phyloP scores from a whole-genome alignment of 1,140 invertebrate genomes.

The Tetragnatha versicolor region DNA sequence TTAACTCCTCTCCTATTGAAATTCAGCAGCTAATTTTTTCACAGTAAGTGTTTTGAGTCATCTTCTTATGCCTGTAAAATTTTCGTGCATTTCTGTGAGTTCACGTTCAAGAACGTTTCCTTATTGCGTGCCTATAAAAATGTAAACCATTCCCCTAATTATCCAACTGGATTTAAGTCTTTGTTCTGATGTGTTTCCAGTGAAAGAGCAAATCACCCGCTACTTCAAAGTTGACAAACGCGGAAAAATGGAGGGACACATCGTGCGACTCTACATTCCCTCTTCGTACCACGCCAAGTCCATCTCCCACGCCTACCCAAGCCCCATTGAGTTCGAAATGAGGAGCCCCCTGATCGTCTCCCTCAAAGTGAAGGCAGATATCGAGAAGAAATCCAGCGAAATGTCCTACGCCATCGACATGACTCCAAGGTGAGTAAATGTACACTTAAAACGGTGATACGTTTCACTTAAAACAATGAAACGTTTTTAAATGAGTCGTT shows the following conservation, averaged over 20 bases:
- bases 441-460: not conserved
- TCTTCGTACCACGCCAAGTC: not conserved
- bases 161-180: not conserved
- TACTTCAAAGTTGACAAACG: not conserved
- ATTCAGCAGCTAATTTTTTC: no score
- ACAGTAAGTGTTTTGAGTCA: no score
- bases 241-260: not conserved
- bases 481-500: not conserved
- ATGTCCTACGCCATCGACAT: not conserved
- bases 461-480: not conserved
- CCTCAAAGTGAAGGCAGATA: not conserved
- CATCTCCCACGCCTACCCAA: not conserved
- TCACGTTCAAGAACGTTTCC: no score
- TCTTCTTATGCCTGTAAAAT: no score
- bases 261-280: not conserved
- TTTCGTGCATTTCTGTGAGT: no score
- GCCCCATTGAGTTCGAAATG: constrained; percentile 11
- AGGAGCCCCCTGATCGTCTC: not conserved
- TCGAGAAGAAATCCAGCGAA: not conserved
- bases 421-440: not conserved
- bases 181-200: not conserved
- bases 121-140: not conserved
- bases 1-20: no score
- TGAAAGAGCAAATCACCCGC: not conserved
- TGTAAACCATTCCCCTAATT: not conserved